Base-by-base conservation (phyloP, 2,113 vertebrate species). In the Nyctereutes procyonoides region DNA sequence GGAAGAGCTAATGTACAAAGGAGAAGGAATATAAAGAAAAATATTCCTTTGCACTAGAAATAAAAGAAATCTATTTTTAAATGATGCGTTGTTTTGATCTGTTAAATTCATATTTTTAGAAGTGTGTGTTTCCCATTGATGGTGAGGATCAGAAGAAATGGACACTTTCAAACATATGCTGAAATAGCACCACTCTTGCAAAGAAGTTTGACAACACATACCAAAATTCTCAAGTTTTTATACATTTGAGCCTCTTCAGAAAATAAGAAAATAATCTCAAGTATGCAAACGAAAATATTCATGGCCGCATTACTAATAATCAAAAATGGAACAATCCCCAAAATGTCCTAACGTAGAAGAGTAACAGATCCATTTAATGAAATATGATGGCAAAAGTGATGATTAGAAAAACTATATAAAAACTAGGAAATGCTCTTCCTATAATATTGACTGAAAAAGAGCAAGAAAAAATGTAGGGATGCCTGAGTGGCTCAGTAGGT, bases 241-340 rank as follows among this genome's bases (percentile, higher is more conserved):
- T 30, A 17, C 8, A 94, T 48, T 80, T 91, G 88, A 67, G 22
- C 26, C 16, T 67, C 43, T 77, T 83, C 77, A 90, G n/a, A 87
- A 95, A 95, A 90, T 55, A 93, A 88, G n/a, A 22, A 38, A 38
- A 94, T 76, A 94, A 90, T 81, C 30, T 92, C 62, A 89, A 51
- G 14, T 55, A 56, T 62, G 38, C 15, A 63, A 38, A 51, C 5
- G 73, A 89, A 92, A 16, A 82, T 94, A 48, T 71, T 93, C 24
- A 63, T 53, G 67, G 16, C 1, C 81, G 71, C 15, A 9, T 88
- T 43, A 43, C 16, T 20, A 63, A 67, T 30, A 86, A 55, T 65
- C n/a, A 79, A 88, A 86, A 91, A 26, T 28, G 69, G 69, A 91
- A 85, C 3, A 63, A 63, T 0, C 30, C 28, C 16, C 51, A 74